Evolutionary conservation across 2,888 invertebrate genomes (phyloP).

Genomic region (Stenotaenia linearis): DNA sequence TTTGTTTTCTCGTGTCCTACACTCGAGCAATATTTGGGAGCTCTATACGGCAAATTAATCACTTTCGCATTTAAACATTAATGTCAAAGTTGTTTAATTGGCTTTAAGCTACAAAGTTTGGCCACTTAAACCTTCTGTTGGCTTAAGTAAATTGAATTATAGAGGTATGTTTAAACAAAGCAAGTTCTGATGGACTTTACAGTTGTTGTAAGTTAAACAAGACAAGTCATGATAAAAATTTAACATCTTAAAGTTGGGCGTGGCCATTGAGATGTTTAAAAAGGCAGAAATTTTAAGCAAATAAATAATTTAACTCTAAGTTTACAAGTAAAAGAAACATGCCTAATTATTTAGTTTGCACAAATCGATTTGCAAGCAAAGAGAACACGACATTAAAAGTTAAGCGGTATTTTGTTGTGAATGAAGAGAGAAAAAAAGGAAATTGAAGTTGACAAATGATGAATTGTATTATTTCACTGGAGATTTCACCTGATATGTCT

Average conservation of each 20-base stretch:
- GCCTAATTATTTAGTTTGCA: no score
- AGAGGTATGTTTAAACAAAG: not conserved
- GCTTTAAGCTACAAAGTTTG: not conserved
- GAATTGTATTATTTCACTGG: not conserved
- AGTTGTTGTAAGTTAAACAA: not conserved
- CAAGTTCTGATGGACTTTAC: not conserved
- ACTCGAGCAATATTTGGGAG: no score
- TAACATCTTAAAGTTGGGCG: not conserved
- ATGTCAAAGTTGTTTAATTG: not conserved
- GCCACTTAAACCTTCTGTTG: not conserved
- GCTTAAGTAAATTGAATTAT: not conserved
- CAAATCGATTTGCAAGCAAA: no score
- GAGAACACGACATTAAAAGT: not conserved
- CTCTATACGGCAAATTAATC: no score
- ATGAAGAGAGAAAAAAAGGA: not conserved
- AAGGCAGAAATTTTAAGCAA: no score
- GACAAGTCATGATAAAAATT: not conserved
- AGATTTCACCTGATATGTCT: conserved; percentile 15
- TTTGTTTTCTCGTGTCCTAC: no score
- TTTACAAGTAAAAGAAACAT: no score
- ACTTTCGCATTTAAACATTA: no score
- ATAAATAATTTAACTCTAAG: not conserved
- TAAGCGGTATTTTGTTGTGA: not conserved
- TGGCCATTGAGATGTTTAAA: no score
- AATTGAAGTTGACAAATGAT: conserved; percentile 21